Conservation (phyloP, 2,113 vertebrate species). For the Ploceus nigricollis region DNA sequence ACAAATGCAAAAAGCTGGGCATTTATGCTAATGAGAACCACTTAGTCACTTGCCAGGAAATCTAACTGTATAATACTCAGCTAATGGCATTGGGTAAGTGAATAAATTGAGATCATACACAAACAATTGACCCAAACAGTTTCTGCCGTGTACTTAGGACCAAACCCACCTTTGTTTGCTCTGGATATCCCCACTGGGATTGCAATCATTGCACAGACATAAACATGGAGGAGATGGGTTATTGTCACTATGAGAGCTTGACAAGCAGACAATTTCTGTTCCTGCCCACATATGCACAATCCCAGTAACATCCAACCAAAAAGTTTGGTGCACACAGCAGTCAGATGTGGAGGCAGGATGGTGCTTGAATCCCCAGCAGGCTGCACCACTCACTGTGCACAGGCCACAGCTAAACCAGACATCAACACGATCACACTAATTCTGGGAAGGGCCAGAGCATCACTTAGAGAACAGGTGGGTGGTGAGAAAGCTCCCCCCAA, state of each 20-base stretch:
- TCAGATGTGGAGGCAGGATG: not conserved
- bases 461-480: rapidly evolving
- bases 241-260: not conserved
- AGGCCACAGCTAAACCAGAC: not conserved
- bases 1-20: not conserved
- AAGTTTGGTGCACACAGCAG: rapidly evolving
- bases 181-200: not conserved
- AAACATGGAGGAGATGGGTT: not conserved
- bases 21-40: conserved; percentile 29
- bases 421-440: rapidly evolving
- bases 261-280: not conserved
- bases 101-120: not conserved
- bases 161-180: not conserved
- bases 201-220: not conserved
- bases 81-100: not conserved
- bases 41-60: conserved; percentile 14
- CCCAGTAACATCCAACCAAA: not conserved
- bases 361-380: not conserved
- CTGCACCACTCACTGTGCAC: not conserved
- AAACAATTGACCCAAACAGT: not conserved
- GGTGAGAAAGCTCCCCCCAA: not conserved
- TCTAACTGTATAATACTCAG: not conserved
- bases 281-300: rapidly evolving
- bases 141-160: not conserved
- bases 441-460: not conserved